Base-by-base conservation (phyloP, 92 coral and sea anemone genomes). In the Bergia sp. region DNA sequence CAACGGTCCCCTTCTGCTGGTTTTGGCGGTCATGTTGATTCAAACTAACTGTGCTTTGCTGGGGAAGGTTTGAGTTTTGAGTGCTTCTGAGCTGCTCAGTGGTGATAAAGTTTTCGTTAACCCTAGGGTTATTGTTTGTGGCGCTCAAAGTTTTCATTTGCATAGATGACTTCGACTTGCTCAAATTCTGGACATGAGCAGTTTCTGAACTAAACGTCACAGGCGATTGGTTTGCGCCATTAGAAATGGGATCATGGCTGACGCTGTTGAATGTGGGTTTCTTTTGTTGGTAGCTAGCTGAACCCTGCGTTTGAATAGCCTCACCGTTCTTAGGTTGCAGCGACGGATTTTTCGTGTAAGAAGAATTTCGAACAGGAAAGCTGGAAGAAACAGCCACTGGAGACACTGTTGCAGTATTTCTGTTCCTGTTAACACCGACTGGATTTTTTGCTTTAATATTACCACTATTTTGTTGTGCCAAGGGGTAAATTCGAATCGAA, bases 171-270 rank as follows among this genome's bases (percentile, higher is more conserved):
- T 83, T 77, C 43, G 45, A 74, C 36, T 13, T 84, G 47, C 21
- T 37, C 77, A 69, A 23, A 23, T 20, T 47, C 74, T 47, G 79
- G 41, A 9, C 44, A 71, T 20, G 66, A 1, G 20, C 67, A 43
- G 21, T 44, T 1, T 20, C 21, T 3, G 87, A 71, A 12, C 42
- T 13, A 67, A 45, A 71, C 45, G 10, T 13, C 39, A 44, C 87
- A 47, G 79, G 87, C n/a, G 36, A 36, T 71, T 84, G 87, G 64
- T 50, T 67, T 10, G 37, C 66, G 41, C 61, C 53, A 42, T 47
- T 69, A 44, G 78, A 43, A 13, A 71, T 9, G 11, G 87, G 87
- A 45, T 2, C 21, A 15, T 82, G 39, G 77, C 4, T n/a, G 16
- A 29, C 41, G 55, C 37, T 53, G 10, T 82, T 82, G 16, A 73